phyloP scores from a whole-genome alignment of 2,113 vertebrate species.

The Thermophis baileyi region DNA sequence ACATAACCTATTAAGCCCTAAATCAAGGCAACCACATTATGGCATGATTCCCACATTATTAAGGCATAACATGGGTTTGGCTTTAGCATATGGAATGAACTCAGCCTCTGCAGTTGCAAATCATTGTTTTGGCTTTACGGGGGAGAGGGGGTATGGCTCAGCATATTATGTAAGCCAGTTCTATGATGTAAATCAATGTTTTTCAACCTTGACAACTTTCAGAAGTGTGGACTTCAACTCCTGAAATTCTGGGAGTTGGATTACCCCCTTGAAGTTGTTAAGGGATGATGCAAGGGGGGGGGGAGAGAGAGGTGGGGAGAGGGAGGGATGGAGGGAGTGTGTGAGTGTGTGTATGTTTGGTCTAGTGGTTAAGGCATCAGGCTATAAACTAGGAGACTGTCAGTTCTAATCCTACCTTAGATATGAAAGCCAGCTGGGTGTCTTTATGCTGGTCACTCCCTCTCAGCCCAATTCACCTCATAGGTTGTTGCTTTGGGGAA shows the following conservation, averaged over 20 bases:
- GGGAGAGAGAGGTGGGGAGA: neutral
- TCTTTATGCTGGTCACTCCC: neutral
- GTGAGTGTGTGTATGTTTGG: neutral
- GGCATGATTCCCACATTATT: neutral
- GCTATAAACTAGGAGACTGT: neutral
- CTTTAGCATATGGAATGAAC: neutral
- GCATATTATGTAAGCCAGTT: neutral
- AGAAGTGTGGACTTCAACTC: neutral
- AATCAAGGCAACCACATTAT: neutral
- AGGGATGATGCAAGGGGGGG: neutral
- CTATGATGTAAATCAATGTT: neutral
- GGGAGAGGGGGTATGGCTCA: neutral
- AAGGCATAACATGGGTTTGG: neutral
- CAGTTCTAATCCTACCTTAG: neutral
- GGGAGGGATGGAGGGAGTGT: neutral
- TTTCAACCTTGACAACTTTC: neutral
- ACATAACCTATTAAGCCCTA: neutral
- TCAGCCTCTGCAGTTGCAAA: neutral
- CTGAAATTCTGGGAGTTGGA: neutral
- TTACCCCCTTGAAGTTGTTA: neutral
- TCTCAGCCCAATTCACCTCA: neutral
- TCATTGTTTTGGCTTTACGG: neutral
- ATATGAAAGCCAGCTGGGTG: neutral
- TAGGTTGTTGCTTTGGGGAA: neutral
- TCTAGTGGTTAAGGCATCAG: neutral